phyloP scores from a whole-genome alignment of 2,888 invertebrate species.

The Aleiodes testaceus region DNA sequence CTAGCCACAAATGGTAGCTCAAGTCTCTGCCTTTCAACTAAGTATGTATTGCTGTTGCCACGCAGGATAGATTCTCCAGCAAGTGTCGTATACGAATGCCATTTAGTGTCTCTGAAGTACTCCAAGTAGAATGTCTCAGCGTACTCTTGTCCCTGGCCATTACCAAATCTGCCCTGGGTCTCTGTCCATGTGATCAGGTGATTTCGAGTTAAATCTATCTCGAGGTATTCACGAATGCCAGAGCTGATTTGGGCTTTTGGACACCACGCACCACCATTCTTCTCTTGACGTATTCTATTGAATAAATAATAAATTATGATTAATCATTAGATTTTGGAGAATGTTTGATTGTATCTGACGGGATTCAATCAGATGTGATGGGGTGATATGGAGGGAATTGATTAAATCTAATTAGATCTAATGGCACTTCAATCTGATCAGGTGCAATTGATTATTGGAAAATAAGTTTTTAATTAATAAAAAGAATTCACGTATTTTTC shows the following conservation, averaged over 20 bases:
- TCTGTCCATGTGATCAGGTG: conserved; percentile 89
- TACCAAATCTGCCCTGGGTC: conserved; percentile 93
- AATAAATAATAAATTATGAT: not conserved
- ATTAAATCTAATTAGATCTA: too few relatives aligned
- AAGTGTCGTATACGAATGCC: conserved; percentile 87
- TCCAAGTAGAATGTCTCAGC: conserved; percentile 88
- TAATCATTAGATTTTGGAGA: too few relatives aligned
- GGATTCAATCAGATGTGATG: not conserved
- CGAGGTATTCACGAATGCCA: conserved; percentile 86
- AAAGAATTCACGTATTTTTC: too few relatives aligned
- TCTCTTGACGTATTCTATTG: conserved; percentile 87
- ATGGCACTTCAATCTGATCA: too few relatives aligned
- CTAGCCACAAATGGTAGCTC: conserved; percentile 91
- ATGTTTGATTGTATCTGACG: not conserved
- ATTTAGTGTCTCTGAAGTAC: conserved; percentile 83
- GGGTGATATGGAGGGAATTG: too few relatives aligned
- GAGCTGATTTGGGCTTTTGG: conserved; percentile 86
- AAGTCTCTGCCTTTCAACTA: conserved; percentile 81
- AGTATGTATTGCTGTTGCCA: conserved; percentile 85
- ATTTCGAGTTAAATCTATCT: conserved; percentile 83
- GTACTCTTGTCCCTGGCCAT: conserved; percentile 92
- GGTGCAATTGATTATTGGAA: too few relatives aligned
- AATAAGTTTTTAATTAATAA: too few relatives aligned
- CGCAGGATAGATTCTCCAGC: conserved; percentile 83
- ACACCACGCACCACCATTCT: conserved; percentile 95